Conservation (phyloP, 2,888 invertebrate species). For the Deroplatys truncata region DNA sequence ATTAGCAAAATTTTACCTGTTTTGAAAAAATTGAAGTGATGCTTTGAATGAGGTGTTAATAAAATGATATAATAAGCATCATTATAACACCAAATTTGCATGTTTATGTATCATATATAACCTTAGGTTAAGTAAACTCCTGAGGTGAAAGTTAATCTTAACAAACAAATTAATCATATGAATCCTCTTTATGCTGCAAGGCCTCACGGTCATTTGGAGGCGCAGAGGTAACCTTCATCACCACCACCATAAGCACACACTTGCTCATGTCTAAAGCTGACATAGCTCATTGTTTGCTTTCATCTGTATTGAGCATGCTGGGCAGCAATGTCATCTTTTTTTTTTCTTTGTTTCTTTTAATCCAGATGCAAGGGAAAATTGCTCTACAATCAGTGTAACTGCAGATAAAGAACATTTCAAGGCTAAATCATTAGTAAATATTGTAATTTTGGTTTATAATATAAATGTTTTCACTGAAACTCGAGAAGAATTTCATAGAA, state of each 20-base stretch:
- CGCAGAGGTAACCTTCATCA: not conserved
- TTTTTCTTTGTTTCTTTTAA: not conserved
- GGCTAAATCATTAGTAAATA: not conserved
- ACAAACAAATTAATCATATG: not conserved
- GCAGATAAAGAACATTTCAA: not conserved
- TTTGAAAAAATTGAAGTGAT: too few relatives aligned
- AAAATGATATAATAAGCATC: not conserved
- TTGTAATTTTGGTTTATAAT: not conserved
- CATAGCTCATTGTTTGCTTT: not conserved
- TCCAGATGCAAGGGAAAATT: not conserved
- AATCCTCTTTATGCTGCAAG: constrained; percentile 15
- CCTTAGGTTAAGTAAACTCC: not conserved
- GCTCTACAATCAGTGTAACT: not conserved
- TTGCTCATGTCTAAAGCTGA: not conserved
- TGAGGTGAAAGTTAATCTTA: not conserved
- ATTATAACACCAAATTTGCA: not conserved
- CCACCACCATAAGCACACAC: not conserved
- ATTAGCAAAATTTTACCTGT: too few relatives aligned
- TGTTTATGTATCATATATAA: not conserved
- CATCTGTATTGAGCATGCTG: not conserved
- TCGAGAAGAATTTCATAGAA: too few relatives aligned
- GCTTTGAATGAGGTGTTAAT: not conserved
- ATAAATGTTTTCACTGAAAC: too few relatives aligned
- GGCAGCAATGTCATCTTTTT: not conserved
- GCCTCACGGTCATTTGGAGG: constrained; percentile 11